Conservation (phyloP, 2,888 invertebrate species). For the Tipula unca region DNA sequence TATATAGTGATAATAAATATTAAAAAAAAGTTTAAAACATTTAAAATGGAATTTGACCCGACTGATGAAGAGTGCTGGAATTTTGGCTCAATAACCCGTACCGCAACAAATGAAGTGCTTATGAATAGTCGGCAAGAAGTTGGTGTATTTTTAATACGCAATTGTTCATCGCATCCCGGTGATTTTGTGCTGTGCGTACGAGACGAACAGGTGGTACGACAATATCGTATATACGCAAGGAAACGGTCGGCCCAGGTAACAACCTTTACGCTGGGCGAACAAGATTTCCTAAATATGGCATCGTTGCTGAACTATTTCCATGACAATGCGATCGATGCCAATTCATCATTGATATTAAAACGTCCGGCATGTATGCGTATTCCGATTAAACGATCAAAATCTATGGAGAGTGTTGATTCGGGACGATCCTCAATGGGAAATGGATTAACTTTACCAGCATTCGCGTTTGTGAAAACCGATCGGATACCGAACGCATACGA, state of each 20-base stretch:
- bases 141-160: background rate
- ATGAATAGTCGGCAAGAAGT: background rate
- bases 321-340: background rate
- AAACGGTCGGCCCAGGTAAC: background rate
- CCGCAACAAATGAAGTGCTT: background rate
- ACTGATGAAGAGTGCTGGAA: background rate
- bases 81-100: background rate
- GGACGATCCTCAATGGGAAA: background rate
- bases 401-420: background rate
- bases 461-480: background rate
- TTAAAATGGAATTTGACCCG: background rate
- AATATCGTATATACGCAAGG: background rate
- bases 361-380: background rate
- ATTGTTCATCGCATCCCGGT: background rate
- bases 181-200: background rate
- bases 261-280: background rate
- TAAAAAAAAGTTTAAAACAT: background rate
- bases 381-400: background rate
- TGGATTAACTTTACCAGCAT: background rate
- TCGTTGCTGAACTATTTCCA: background rate
- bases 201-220: background rate
- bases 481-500: background rate
- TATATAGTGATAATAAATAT: background rate
- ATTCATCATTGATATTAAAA: background rate
- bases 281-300: background rate